phyloP scores from a whole-genome alignment of 2,797 vertebrate genomes.

The Muscicapa striata region DNA sequence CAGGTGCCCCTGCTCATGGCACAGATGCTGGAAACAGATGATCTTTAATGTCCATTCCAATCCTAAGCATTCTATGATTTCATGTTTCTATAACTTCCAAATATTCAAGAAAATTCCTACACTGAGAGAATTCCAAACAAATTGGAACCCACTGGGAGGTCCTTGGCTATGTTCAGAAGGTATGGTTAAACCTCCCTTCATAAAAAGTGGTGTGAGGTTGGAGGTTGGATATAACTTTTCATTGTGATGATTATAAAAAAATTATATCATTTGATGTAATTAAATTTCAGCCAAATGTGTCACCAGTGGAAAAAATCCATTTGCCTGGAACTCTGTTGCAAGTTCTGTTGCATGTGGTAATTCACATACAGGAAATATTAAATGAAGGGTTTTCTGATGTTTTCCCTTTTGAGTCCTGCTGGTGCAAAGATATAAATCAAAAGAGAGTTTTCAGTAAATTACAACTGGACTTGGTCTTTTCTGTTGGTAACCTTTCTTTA shows the following conservation, averaged over 20 bases:
- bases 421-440: neutral
- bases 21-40: neutral
- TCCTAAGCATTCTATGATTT: neutral
- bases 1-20: fast-evolving
- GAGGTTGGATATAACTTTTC: neutral
- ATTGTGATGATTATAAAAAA: neutral
- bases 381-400: neutral
- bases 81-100: neutral
- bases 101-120: neutral
- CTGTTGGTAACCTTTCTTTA: neutral
- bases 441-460: neutral
- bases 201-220: neutral
- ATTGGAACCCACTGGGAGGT: neutral
- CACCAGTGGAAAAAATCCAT: neutral
- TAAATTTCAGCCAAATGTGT: neutral
- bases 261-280: neutral
- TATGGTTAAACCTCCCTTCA: neutral
- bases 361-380: neutral
- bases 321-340: neutral
- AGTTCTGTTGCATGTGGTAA: neutral
- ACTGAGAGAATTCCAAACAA: neutral
- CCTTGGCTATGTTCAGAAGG: neutral
- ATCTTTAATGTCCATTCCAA: neutral
- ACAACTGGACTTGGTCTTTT: neutral
- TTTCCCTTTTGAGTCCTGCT: neutral